These are phyloP conservation scores for Polypedilum vanderplanki DNA, from an alignment of 1,140 invertebrate species.

Conservation along the genomic window DNA sequence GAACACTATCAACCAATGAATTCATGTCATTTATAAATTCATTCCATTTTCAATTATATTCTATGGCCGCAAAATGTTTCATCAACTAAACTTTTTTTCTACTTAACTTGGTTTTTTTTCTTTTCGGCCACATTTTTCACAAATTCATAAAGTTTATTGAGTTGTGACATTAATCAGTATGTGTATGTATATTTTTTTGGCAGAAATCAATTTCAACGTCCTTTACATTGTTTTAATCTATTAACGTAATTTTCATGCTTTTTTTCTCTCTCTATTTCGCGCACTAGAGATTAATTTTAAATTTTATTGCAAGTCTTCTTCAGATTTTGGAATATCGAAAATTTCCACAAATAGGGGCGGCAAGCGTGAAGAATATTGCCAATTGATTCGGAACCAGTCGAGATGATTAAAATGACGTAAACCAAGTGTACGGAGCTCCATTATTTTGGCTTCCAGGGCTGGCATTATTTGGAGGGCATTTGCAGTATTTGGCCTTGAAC, in stretches of 20 bases:
- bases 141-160: not conserved
- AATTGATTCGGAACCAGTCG: constrained; percentile 84
- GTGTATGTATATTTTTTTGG: not conserved
- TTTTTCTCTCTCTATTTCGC: not conserved
- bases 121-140: too few species aligned
- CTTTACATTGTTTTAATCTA: constrained; percentile 31
- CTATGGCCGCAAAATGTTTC: constrained; percentile 22
- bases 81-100: not conserved
- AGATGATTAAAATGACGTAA: constrained; percentile 76
- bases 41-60: constrained; percentile 6
- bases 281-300: not conserved
- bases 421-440: constrained; percentile 76
- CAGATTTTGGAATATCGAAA: constrained; percentile 92
- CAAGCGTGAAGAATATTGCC: constrained; percentile 67
- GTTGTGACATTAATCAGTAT: not conserved
- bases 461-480: constrained; percentile 56
- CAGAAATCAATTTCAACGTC: constrained; percentile 22
- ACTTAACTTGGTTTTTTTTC: too few species aligned
- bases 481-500: constrained; percentile 40
- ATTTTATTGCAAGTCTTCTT: constrained; percentile 46
- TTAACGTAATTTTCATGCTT: constrained; percentile 33
- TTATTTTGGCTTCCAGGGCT: constrained; percentile 63
- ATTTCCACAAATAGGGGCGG: constrained; percentile 94
- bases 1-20: constrained; percentile 21
- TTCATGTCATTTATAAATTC: constrained; percentile 5